Evolutionary conservation across 2,113 vertebrate species (phyloP).

Genomic region (Gulo gulo): DNA sequence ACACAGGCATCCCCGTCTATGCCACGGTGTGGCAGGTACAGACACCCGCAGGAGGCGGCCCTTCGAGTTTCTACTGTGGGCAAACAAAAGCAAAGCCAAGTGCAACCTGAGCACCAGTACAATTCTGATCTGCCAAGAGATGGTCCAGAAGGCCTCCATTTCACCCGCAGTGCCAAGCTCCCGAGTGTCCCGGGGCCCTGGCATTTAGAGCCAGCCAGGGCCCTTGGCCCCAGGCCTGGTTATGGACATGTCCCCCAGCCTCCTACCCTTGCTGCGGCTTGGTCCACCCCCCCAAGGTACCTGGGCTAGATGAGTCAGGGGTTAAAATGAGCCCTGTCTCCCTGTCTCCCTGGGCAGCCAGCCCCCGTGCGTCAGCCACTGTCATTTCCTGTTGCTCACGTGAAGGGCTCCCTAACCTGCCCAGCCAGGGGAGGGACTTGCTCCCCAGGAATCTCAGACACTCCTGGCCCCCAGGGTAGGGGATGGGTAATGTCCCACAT

Average conservation of each 20-base stretch:
- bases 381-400: slow-evolving; percentile 75
- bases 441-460: slow-evolving; percentile 65
- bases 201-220: background rate
- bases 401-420: slow-evolving; percentile 73
- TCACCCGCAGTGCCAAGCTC: background rate
- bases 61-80: slow-evolving; percentile 55
- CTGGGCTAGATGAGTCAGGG: slow-evolving; percentile 21
- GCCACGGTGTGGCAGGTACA: background rate
- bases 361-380: slow-evolving; percentile 31
- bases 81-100: slow-evolving; percentile 11
- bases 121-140: fast-evolving
- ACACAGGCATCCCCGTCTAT: background rate
- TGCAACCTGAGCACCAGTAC: slow-evolving; percentile 21
- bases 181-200: background rate
- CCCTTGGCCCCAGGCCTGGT: background rate
- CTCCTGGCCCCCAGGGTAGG: slow-evolving; percentile 58
- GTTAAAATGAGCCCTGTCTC: background rate
- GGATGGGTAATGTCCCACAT: background rate
- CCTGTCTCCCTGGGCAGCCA: background rate
- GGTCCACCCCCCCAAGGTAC: background rate
- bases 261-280: background rate
- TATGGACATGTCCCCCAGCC: background rate
- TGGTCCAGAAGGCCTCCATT: slow-evolving; percentile 46
- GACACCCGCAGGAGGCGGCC: fast-evolving
- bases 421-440: slow-evolving; percentile 61